These are phyloP conservation scores for Odontamblyopus lacepedii DNA, from an alignment of 2,797 vertebrate genomes.

Conservation along the genomic window DNA sequence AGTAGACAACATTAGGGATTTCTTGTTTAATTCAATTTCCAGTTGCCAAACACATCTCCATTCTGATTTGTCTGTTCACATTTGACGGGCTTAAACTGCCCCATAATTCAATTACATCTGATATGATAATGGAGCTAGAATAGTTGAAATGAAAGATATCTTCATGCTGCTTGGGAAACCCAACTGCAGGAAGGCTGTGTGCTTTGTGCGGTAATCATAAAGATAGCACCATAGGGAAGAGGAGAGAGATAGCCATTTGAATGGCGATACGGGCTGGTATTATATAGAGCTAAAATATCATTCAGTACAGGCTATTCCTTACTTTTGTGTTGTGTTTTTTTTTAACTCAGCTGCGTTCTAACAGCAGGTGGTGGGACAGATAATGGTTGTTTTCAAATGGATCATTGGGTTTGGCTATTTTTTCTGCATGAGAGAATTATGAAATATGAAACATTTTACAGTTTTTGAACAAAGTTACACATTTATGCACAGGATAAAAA, in stretches of 20 bases:
- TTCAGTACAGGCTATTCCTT: constrained; percentile 46
- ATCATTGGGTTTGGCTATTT: too few species aligned
- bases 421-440: constrained; percentile 24
- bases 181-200: constrained; percentile 58
- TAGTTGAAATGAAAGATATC: constrained; percentile 50
- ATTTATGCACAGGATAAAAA: neutral
- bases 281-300: constrained; percentile 72
- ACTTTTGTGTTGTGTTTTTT: constrained; percentile 19
- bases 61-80: constrained; percentile 53
- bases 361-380: constrained; percentile 62
- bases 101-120: constrained; percentile 70
- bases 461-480: neutral
- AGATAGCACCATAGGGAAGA: constrained; percentile 63
- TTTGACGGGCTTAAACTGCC: constrained; percentile 35
- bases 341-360: constrained; percentile 31
- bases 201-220: constrained; percentile 71
- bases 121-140: constrained; percentile 61
- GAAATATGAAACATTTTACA: neutral
- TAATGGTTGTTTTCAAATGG: constrained; percentile 63
- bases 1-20: neutral
- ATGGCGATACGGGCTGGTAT: constrained; percentile 44
- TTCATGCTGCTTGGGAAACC: constrained; percentile 44
- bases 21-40: constrained; percentile 36
- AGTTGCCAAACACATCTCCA: constrained; percentile 47
- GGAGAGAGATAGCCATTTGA: constrained; percentile 39